A percentile compares a stretch with the other conserved stretches of the same genome.
Conservation (phyloP, 2,888 invertebrate species). For the Julus scanicus region DNA sequence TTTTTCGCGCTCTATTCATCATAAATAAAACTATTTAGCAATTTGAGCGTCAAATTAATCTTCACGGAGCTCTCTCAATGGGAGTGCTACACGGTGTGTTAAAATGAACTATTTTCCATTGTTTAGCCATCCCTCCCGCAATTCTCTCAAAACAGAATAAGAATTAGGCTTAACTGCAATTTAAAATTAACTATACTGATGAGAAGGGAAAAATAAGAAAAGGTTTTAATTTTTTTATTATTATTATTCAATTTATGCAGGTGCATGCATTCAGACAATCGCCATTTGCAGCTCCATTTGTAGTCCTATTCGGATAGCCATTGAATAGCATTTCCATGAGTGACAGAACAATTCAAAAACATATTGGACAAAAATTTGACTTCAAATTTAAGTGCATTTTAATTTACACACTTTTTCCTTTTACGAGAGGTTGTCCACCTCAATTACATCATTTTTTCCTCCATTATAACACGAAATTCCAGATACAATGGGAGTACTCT, state of each 20-base stretch:
- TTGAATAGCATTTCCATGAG: background rate
- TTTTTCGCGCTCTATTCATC: background rate
- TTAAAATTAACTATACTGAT: background rate
- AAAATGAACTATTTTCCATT: background rate
- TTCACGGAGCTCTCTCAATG: background rate
- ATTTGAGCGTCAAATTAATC: background rate
- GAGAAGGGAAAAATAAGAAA: background rate
- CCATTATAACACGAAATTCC: background rate
- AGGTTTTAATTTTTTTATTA: background rate
- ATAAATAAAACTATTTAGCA: background rate
- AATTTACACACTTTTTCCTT: background rate
- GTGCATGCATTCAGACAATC: slow-evolving; percentile 16
- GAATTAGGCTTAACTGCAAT: background rate
- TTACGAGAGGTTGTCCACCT: slow-evolving; percentile 30
- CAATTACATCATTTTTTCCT: background rate
- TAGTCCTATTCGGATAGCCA: background rate
- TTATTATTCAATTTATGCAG: slow-evolving; percentile 6
- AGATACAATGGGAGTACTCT: no score
- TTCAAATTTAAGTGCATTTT: background rate
- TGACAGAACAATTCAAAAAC: slow-evolving; percentile 37
- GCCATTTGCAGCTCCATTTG: background rate
- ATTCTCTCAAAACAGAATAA: background rate
- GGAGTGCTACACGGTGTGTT: background rate
- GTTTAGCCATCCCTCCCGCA: background rate
- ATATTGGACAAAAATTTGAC: background rate